Conservation (phyloP, 2,113 vertebrate genomes). For the Anseranas semipalmata region DNA sequence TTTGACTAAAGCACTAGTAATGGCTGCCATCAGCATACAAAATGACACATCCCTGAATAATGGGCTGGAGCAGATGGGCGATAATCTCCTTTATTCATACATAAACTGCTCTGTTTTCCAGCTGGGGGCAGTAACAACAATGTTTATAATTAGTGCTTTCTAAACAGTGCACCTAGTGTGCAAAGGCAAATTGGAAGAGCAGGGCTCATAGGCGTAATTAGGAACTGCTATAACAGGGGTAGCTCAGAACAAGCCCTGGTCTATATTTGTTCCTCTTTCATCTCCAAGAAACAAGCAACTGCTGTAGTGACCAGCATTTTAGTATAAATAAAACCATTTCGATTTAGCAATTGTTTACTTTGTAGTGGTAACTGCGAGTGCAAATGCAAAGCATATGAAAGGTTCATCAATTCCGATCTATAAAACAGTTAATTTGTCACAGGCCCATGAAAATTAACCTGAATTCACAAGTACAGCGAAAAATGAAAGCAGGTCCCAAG, state of each 20-base stretch:
- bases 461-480: background rate
- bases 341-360: conserved; percentile 10
- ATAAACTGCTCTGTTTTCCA: conserved; percentile 78
- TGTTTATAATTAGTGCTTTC: conserved; percentile 69
- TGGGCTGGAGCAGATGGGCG: conserved; percentile 78
- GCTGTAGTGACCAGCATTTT: conserved; percentile 12
- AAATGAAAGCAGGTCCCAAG: background rate
- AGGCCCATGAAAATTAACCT: background rate
- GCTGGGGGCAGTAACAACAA: conserved; percentile 81
- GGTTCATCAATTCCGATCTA: background rate
- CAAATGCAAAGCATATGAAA: background rate
- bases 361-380: background rate
- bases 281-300: conserved; percentile 39
- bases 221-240: conserved; percentile 40
- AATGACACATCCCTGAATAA: conserved; percentile 74
- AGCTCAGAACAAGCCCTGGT: background rate
- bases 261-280: background rate
- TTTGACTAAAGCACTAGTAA: conserved; percentile 65
- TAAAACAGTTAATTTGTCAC: background rate
- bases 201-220: conserved; percentile 60
- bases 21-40: conserved; percentile 68
- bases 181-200: conserved; percentile 66
- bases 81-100: conserved; percentile 75
- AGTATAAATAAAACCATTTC: conserved; percentile 26
- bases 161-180: conserved; percentile 66